These are phyloP conservation scores for Apodemia mormo DNA, from an alignment of 2,888 invertebrate species.

Conservation along the genomic window DNA sequence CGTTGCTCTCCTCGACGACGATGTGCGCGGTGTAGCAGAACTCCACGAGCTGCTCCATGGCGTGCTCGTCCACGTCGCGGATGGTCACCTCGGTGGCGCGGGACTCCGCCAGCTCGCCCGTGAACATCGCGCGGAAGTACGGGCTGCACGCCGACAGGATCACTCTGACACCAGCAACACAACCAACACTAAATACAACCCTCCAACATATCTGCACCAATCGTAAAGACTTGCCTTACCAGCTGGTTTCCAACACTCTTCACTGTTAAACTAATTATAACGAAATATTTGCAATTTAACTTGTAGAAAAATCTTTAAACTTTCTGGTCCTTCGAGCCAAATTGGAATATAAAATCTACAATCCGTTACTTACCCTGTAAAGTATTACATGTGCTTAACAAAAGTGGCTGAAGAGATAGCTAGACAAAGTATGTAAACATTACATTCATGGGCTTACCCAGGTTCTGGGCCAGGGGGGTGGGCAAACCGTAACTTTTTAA, in stretches of 20 bases:
- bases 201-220: neutral
- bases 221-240: too few species aligned
- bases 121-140: slow-evolving; percentile 99
- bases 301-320: neutral
- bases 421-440: too few species aligned
- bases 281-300: neutral
- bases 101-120: slow-evolving; percentile 98
- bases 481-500: too few species aligned
- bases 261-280: neutral
- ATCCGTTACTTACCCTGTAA: too few species aligned
- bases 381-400: too few species aligned
- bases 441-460: too few species aligned
- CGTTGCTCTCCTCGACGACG: slow-evolving; percentile 98
- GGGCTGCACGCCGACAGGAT: slow-evolving; percentile 98
- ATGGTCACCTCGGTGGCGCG: slow-evolving; percentile 99
- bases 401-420: too few species aligned
- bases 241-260: too few species aligned
- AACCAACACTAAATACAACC: neutral
- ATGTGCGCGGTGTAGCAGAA: slow-evolving; percentile 99
- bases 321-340: neutral
- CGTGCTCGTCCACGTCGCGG: slow-evolving; percentile 97
- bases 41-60: slow-evolving; percentile 97
- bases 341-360: too few species aligned
- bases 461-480: too few species aligned
- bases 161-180: slow-evolving; percentile 75